Evolutionary conservation across 2,113 vertebrate species (phyloP).

Genomic region (Tenrec ecaudatus): DNA sequence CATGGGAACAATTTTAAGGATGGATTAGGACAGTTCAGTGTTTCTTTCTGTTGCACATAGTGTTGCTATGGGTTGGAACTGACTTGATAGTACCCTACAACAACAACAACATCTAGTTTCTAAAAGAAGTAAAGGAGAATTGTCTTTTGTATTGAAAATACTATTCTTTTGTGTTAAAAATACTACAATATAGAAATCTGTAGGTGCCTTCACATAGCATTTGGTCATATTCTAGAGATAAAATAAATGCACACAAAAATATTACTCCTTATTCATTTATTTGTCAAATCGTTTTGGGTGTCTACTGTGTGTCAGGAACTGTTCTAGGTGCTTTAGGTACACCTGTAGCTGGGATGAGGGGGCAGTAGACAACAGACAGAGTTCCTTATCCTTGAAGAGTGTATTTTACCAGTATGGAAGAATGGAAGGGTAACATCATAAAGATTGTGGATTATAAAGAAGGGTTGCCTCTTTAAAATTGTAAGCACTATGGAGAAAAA

Average conservation of each 20-base stretch:
- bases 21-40: too few species aligned
- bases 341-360: neutral
- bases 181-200: neutral
- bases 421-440: neutral
- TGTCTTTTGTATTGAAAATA: neutral
- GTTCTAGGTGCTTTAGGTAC: constrained; percentile 21
- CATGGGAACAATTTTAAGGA: too few species aligned
- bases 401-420: neutral
- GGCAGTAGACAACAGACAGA: neutral
- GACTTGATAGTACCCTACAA: too few species aligned
- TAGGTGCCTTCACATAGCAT: constrained; percentile 13
- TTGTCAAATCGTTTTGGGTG: constrained; percentile 23
- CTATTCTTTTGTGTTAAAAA: too few species aligned
- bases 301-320: neutral
- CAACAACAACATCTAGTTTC: neutral
- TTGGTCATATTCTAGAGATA: constrained; percentile 29
- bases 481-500: constrained; percentile 4
- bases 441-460: constrained; percentile 3
- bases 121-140: neutral
- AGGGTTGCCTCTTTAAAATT: constrained; percentile 22
- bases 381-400: neutral
- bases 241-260: neutral
- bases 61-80: too few species aligned
- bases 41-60: too few species aligned
- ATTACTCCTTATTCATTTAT: constrained; percentile 6